Evolutionary conservation across 2,888 invertebrate species (phyloP).

Genomic region (Phyllotreta striolata): DNA sequence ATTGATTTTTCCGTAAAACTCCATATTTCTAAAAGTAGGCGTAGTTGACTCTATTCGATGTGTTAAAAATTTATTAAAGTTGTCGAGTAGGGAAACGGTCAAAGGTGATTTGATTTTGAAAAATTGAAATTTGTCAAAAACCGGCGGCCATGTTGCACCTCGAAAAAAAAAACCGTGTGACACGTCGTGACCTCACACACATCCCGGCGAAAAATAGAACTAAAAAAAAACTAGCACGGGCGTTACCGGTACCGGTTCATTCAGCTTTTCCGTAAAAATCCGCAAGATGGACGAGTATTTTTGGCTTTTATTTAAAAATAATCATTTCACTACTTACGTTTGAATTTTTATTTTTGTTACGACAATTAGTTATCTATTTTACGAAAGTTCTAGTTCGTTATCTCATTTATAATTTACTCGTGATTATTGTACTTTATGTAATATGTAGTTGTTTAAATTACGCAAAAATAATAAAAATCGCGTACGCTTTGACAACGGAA

Average conservation of each 20-base stretch:
- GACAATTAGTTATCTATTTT: background rate
- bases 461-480: too few relatives aligned
- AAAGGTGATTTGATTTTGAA: background rate
- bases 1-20: constrained; percentile 34
- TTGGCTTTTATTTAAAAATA: constrained; percentile 19
- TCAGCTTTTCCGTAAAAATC: constrained; percentile 5
- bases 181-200: constrained; percentile 36
- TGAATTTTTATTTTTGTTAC: too few relatives aligned
- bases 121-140: constrained; percentile 4
- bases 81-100: too few relatives aligned
- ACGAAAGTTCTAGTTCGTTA: too few relatives aligned
- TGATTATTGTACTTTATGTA: too few relatives aligned
- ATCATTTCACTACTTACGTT: too few relatives aligned
- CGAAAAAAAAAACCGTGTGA: constrained; percentile 33
- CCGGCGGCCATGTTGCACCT: constrained; percentile 38
- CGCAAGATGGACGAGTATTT: constrained; percentile 28
- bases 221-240: constrained; percentile 16
- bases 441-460: too few relatives aligned
- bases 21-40: background rate
- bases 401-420: too few relatives aligned
- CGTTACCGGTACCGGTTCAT: constrained; percentile 18
- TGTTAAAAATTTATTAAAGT: background rate
- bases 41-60: background rate
- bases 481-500: too few relatives aligned
- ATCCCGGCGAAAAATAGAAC: too few relatives aligned